Conservation (phyloP, 2,797 vertebrate genomes). For the Pempheris klunzingeri region DNA sequence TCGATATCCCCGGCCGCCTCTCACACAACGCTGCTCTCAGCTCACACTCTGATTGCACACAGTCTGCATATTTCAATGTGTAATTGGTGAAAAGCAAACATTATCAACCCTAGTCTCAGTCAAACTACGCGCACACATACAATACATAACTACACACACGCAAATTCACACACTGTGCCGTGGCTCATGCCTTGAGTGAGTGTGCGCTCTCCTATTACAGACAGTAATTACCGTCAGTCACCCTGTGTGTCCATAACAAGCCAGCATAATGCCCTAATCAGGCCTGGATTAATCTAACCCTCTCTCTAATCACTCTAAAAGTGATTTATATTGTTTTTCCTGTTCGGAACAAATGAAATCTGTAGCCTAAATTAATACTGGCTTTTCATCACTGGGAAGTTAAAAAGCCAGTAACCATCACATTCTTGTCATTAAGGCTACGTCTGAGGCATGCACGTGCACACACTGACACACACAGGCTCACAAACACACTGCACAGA, state of each 20-base stretch:
- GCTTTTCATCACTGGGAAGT: constrained; percentile 98
- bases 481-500: constrained; percentile 23
- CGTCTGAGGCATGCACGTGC: constrained; percentile 74
- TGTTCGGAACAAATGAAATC: constrained; percentile 99
- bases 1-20: constrained; percentile 31
- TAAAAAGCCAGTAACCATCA: constrained; percentile 96
- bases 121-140: constrained; percentile 44
- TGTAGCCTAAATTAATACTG: constrained; percentile 99
- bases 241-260: constrained; percentile 99
- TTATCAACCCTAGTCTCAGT: constrained; percentile 66
- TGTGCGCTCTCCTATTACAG: constrained; percentile 97
- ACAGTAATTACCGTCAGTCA: constrained; percentile 99
- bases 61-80: constrained; percentile 56
- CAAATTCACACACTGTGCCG: constrained; percentile 56
- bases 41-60: constrained; percentile 30
- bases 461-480: constrained; percentile 74
- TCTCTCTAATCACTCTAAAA: constrained; percentile 99
- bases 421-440: constrained; percentile 94
- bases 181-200: constrained; percentile 81
- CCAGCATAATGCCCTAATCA: constrained; percentile 99
- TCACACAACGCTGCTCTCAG: constrained; percentile 35
- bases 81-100: constrained; percentile 74
- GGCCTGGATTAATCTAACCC: constrained; percentile 99
- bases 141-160: constrained; percentile 49
- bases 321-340: constrained; percentile 99